Conservation (phyloP, 2,888 invertebrate species). For the Timandra comae region DNA sequence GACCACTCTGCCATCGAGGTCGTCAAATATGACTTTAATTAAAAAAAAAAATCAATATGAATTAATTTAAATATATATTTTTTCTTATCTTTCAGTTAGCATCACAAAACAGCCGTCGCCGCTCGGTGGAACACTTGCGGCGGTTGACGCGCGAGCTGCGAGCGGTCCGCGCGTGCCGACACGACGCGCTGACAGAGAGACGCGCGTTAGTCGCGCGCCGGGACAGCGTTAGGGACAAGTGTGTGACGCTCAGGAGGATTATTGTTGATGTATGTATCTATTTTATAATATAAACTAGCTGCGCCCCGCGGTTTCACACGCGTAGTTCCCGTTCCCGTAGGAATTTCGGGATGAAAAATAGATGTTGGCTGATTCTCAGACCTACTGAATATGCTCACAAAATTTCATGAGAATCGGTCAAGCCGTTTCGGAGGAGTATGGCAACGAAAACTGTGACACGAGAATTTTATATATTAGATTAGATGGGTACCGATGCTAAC, state of each 20-base stretch:
- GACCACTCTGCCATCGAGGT: no score
- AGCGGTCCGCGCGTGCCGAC: constrained; percentile 49
- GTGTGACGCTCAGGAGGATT: constrained; percentile 36
- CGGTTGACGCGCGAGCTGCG: constrained; percentile 55
- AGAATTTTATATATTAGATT: no score
- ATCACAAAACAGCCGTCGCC: constrained; percentile 64
- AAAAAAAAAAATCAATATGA: no score
- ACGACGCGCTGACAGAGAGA: constrained; percentile 47
- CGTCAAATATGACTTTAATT: no score
- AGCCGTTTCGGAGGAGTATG: no score
- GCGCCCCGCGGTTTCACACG: not conserved
- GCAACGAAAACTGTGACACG: no score
- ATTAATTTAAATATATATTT: no score
- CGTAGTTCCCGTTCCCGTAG: not conserved
- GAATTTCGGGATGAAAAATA: not conserved
- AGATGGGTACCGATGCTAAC: no score
- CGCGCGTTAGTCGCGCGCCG: constrained; percentile 35
- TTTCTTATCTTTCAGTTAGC: constrained; percentile 42
- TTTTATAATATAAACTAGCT: no score
- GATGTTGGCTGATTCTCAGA: no score
- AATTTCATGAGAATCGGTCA: no score
- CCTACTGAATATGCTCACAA: no score
- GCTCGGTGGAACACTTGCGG: constrained; percentile 59
- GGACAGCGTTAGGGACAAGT: constrained; percentile 35
- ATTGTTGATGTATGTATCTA: constrained; percentile 35